Base-by-base conservation (phyloP, 2,888 invertebrate genomes). In the Scaptomyza cyrtandrae region DNA sequence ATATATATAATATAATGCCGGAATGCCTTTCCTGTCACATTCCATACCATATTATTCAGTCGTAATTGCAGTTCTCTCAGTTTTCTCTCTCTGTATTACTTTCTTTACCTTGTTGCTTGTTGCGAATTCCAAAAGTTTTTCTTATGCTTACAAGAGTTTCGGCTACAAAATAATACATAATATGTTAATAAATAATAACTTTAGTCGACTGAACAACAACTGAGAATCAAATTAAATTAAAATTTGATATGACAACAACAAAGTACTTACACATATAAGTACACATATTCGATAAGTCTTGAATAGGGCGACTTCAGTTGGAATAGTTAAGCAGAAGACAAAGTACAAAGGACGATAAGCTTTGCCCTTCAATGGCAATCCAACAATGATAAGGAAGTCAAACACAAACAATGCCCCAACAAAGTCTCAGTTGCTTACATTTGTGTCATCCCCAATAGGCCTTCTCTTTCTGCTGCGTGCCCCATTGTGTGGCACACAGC, bases 321-420 rank as follows among this genome's bases (percentile, higher is more conserved):
- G 39, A 41, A 41, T 41, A 41, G 41, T 41, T 41, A 16, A 41
- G 39, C 35, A 37, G 37, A 41, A 37, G 46, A 54, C 46, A 67
- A 53, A 35, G 39, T 14, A 39, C 39, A 33, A 9, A 29, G 44
- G 49, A 49, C 49, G 24, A 24, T 3, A 46, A 7, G 14, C 35
- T 53, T 27, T 46, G 69, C 41, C 24, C 3, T 24, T 24, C 4
- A 45, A 71, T 57, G 4, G 33, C 14, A 10, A 35, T 10, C 5
- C 37, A 56, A 16, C 29, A 56, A 41, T 16, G 16, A 41, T 41
- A 41, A 41, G 44, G 14, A 67, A 72, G 80, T 71, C 41, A 65
- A 57, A 58, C 67, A 52, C 63, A 71, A 67, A 65, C 67, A 82
- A 78, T 66, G 66, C 45, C 41, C 6, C 37, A 60, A 52, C 41